Evolutionary conservation across 2,113 vertebrate species (phyloP).

Genomic region (Gadus chalcogrammus): DNA sequence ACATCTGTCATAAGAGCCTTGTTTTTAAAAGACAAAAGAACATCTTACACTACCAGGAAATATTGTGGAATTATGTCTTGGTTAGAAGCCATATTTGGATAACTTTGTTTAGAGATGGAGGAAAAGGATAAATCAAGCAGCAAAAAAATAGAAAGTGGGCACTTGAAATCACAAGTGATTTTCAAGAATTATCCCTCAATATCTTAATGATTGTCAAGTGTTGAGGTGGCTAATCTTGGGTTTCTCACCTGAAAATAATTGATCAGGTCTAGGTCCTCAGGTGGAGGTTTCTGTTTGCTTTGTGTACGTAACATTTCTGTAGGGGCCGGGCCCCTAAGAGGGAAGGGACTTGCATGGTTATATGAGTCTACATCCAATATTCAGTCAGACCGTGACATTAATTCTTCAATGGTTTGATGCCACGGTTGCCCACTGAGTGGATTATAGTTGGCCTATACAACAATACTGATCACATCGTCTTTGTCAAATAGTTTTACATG

Average conservation of each 20-base stretch:
- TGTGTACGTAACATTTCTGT: no score
- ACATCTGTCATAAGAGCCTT: constrained; percentile 40
- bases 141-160: constrained; percentile 39
- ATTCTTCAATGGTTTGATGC: no score
- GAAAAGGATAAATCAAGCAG: constrained; percentile 35
- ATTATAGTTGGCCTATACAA: no score
- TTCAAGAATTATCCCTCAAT: background rate
- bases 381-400: no score
- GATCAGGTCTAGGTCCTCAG: no score
- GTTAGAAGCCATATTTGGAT: constrained; percentile 18
- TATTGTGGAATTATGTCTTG: background rate
- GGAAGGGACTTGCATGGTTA: no score
- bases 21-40: constrained; percentile 3
- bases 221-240: constrained; percentile 22
- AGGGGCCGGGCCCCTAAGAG: no score
- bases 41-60: background rate
- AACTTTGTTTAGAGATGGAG: constrained; percentile 4
- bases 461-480: no score
- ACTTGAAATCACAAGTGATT: constrained; percentile 14
- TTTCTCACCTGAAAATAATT: background rate
- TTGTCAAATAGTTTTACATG: no score
- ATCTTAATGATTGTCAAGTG: constrained; percentile 49
- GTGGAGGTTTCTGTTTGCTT: no score
- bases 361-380: no score
- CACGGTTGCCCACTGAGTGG: no score